Evolutionary conservation across 2,888 invertebrate species (phyloP), one percentile per base, ranked within the genome.

Genomic region (Raillietiella orientalis): DNA sequence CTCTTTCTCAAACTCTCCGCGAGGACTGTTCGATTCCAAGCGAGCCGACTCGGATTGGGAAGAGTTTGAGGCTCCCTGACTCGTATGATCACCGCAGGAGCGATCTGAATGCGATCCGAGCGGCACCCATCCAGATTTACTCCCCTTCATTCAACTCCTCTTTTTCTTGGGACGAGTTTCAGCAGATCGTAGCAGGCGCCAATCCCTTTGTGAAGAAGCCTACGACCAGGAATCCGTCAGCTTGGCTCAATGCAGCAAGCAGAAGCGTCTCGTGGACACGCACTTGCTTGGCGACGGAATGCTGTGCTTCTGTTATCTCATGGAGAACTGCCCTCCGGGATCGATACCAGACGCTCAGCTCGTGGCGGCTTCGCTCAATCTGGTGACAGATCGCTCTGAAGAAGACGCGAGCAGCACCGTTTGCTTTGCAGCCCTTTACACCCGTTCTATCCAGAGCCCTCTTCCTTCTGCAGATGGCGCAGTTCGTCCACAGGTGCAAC

Each of bases 401-500:
- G n/a, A n/a, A n/a, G n/a, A n/a, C n/a, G n/a, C n/a, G n/a, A n/a
- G n/a, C n/a, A n/a, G n/a, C n/a, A n/a, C n/a, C n/a, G n/a, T 32
- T 26, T 27, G 26, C 30, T 28, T 47, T 47, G 21, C 45, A 75
- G 65, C 72, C 93, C 16, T 69, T 84, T 45, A 82, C 93, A 1
- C 84, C 93, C 0, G 66, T 93, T 2, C 69, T 90, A 1, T 64
- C 84, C 1, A 55, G 90, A 41, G 93, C 96, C 3, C 66, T 77
- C 1, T 58, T 93, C 27, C 50, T 93, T 5, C 47, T 99, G 31
- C 96, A 99, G 47, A 90, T 90, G 45, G 71, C 87, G 0, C 70
- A 87, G 44, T 71, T 93, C 37, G 90, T 99, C 2, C 87, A 93
- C 42, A 65, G 77, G 34, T 99, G 96, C 46, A 96, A 93, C 46